Evolutionary conservation across 2,797 vertebrate species (phyloP).

Genomic region (Danio jaintianensis): DNA sequence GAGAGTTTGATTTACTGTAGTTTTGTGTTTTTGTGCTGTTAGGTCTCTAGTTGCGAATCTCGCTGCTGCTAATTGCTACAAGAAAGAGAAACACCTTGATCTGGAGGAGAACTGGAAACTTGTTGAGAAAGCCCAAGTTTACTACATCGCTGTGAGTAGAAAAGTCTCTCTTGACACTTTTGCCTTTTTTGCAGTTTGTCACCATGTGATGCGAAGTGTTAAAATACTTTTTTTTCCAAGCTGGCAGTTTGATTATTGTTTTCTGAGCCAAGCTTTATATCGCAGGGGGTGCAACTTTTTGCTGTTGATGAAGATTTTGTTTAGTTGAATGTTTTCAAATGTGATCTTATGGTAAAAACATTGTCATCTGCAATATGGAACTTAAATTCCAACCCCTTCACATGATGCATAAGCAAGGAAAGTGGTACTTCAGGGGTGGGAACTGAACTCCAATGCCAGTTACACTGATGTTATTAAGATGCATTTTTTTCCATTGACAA

Average conservation of each 20-base stretch:
- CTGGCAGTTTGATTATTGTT: slow-evolving; percentile 19
- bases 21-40: slow-evolving; percentile 62
- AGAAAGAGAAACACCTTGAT: slow-evolving; percentile 96
- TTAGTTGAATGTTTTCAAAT: slow-evolving; percentile 7
- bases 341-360: slow-evolving; percentile 35
- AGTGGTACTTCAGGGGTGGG: slow-evolving; percentile 34
- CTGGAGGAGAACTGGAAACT: slow-evolving; percentile 95
- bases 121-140: slow-evolving; percentile 95
- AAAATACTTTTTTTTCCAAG: slow-evolving; percentile 18
- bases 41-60: slow-evolving; percentile 97
- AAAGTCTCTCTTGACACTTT: background rate
- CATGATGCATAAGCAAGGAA: slow-evolving; percentile 12
- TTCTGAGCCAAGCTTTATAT: background rate
- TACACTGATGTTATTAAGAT: no score
- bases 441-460: background rate
- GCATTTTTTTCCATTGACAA: no score
- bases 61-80: slow-evolving; percentile 97
- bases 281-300: background rate
- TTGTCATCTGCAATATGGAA: slow-evolving; percentile 38
- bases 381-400: slow-evolving; percentile 44
- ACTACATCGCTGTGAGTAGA: slow-evolving; percentile 95
- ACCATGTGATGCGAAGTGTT: background rate
- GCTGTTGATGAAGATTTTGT: slow-evolving; percentile 3
- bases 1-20: background rate
- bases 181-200: slow-evolving; percentile 7